Evolutionary conservation across 2,797 vertebrate species (phyloP).

Genomic region (Numenius phaeopus): DNA sequence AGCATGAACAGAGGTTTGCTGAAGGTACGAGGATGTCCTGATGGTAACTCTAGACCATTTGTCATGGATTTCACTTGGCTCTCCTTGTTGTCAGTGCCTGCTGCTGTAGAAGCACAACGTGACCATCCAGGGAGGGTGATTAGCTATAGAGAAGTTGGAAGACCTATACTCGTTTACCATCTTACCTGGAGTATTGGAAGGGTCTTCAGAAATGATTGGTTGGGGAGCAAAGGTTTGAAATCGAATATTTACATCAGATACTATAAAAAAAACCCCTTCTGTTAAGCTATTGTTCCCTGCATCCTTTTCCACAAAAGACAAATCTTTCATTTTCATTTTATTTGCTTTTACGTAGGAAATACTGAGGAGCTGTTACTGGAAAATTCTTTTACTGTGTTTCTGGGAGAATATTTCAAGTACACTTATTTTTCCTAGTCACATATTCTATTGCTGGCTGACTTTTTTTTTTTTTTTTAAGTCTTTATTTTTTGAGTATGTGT

Average conservation of each 20-base stretch:
- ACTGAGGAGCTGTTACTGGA: not conserved
- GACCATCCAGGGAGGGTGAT: not conserved
- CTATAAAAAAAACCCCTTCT: not conserved
- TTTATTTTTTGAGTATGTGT: not conserved
- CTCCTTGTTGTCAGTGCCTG: not conserved
- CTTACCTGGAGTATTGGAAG: accelerated
- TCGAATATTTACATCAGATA: not conserved
- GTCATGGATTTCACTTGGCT: accelerated
- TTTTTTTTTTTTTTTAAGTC: no score
- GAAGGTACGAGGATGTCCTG: not conserved
- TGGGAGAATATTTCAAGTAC: not conserved
- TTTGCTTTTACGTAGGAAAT: not conserved
- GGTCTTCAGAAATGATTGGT: not conserved
- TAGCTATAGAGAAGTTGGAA: not conserved
- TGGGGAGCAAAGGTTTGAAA: not conserved
- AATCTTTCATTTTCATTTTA: not conserved
- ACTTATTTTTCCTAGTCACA: not conserved
- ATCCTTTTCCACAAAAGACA: not conserved
- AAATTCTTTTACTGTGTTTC: not conserved
- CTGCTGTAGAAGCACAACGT: not conserved
- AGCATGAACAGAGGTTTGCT: not conserved
- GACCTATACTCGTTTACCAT: accelerated
- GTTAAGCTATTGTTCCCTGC: not conserved
- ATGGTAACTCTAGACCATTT: not conserved
- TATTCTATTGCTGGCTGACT: not conserved